phyloP scores from a whole-genome alignment of 2,797 vertebrate genomes.

The Mormyrops boulengeri region DNA sequence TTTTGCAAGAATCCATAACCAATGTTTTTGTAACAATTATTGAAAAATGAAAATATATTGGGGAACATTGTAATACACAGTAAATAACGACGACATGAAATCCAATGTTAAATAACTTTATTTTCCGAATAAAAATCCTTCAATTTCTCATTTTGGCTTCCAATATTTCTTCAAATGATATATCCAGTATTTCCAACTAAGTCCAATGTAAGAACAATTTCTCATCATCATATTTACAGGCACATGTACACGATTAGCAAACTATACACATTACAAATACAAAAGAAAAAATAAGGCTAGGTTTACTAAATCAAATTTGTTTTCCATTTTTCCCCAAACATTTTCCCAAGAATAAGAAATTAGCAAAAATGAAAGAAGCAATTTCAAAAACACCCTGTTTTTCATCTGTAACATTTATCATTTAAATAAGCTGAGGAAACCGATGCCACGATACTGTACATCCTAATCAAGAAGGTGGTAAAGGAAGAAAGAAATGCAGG shows the following conservation, averaged over 20 bases:
- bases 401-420: neutral
- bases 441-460: neutral
- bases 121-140: slow-evolving; percentile 60
- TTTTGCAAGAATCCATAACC: neutral
- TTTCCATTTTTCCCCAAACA: slow-evolving; percentile 26
- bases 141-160: slow-evolving; percentile 42
- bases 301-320: slow-evolving; percentile 33
- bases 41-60: neutral
- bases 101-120: slow-evolving; percentile 64
- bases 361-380: neutral
- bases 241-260: slow-evolving; percentile 66
- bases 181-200: slow-evolving; percentile 36
- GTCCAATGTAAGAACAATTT: slow-evolving; percentile 35
- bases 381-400: slow-evolving; percentile 6
- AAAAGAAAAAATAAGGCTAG: slow-evolving; percentile 40
- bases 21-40: neutral
- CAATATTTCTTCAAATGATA: slow-evolving; percentile 47
- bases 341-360: neutral
- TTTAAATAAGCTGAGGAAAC: neutral
- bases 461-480: neutral
- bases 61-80: neutral
- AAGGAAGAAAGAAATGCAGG: neutral
- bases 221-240: slow-evolving; percentile 59
- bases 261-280: slow-evolving; percentile 59
- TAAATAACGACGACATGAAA: neutral